Evolutionary conservation across 2,113 vertebrate species (phyloP).

Genomic region (Toxostoma redivivum): DNA sequence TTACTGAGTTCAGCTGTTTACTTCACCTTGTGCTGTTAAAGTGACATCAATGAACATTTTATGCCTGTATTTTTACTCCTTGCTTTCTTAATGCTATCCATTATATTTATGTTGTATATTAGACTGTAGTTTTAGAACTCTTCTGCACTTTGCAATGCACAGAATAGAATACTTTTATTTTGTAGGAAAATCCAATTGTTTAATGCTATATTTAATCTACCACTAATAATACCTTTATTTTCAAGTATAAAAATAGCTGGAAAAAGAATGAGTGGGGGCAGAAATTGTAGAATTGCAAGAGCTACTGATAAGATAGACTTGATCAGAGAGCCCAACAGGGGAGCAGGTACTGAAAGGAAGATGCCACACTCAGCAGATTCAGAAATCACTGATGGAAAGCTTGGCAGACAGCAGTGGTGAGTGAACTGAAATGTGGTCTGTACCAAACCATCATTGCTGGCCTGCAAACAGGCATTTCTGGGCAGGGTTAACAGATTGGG

Average conservation of each 20-base stretch:
- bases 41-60: not conserved
- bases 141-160: not conserved
- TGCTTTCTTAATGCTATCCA: not conserved
- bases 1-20: not conserved
- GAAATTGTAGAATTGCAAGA: not conserved
- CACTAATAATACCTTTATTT: not conserved
- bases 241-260: not conserved
- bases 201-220: not conserved
- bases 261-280: not conserved
- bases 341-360: not conserved
- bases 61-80: not conserved
- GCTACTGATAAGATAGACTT: not conserved
- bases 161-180: not conserved
- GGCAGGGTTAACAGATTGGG: not conserved
- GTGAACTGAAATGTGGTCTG: not conserved
- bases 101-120: not conserved
- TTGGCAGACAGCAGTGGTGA: not conserved
- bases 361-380: not conserved
- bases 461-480: not conserved
- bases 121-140: not conserved
- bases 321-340: not conserved
- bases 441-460: not conserved
- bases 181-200: not conserved
- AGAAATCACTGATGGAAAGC: not conserved
- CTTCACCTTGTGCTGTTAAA: not conserved